Evolutionary conservation across 2,888 invertebrate genomes (phyloP).

Genomic region (Heteromurus nitidus): DNA sequence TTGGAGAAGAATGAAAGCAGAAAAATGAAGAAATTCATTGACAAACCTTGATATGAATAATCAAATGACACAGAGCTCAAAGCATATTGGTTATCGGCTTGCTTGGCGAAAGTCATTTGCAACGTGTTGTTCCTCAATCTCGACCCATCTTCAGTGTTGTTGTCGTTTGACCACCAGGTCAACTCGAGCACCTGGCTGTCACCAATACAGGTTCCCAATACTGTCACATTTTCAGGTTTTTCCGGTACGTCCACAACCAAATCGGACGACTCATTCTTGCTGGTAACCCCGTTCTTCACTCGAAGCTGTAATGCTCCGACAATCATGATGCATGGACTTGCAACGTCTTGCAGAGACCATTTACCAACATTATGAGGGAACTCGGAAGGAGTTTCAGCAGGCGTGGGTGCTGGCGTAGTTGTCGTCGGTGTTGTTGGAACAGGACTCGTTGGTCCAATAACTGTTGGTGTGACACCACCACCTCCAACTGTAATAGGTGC

Average conservation of each 20-base stretch:
- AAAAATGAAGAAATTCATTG: background rate
- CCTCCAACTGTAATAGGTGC: background rate
- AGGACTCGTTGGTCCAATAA: background rate
- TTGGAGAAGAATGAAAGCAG: background rate
- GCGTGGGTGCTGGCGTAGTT: background rate
- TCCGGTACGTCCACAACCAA: background rate
- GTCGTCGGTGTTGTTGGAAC: conserved; percentile 2
- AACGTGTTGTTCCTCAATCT: background rate
- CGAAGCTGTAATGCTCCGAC: conserved; percentile 38
- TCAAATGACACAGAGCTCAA: background rate
- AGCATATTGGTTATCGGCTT: background rate
- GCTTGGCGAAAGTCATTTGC: conserved; percentile 9
- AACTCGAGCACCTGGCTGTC: background rate
- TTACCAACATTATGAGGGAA: conserved; percentile 46
- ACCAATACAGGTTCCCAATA: conserved; percentile 6
- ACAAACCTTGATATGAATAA: background rate
- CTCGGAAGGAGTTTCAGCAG: background rate
- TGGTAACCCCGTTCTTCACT: background rate
- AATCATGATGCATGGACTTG: conserved; percentile 12
- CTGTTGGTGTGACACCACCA: background rate
- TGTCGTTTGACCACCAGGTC: conserved; percentile 4
- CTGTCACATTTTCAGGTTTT: background rate
- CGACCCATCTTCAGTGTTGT: background rate
- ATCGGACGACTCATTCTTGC: background rate
- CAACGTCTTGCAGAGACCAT: background rate